Percentiles rank a stretch among this genome's conserved stretches.
Conservation (phyloP, 53 echinoderm and acorn worm genomes). For the Henricia sp. region DNA sequence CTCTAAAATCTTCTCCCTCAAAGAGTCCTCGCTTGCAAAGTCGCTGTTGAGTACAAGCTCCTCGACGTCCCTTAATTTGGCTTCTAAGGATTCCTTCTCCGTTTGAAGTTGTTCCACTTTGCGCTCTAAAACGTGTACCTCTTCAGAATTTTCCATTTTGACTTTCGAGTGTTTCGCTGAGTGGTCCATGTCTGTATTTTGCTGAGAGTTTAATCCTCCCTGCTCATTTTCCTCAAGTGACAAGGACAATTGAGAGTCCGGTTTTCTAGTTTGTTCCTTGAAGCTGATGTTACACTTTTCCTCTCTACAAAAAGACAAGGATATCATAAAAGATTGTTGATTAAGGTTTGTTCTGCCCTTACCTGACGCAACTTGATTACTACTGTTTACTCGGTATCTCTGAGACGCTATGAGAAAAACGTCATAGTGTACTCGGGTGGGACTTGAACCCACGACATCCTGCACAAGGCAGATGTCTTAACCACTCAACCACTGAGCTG, state of each 20-base stretch:
- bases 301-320: neutral
- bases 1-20: conserved; percentile 74
- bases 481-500: too few species aligned
- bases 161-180: conserved; percentile 14
- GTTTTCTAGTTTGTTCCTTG: conserved; percentile 56
- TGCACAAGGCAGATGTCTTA: too few species aligned
- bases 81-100: conserved; percentile 70
- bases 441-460: too few species aligned
- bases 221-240: neutral
- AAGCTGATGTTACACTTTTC: conserved; percentile 16
- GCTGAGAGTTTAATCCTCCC: neutral
- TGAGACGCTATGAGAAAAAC: too few species aligned
- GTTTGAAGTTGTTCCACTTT: conserved; percentile 57
- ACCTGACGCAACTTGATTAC: too few species aligned
- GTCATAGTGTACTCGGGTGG: too few species aligned
- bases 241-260: neutral
- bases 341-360: too few species aligned
- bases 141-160: conserved; percentile 39
- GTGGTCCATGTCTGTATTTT: neutral
- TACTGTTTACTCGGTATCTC: too few species aligned
- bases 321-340: too few species aligned
- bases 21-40: conserved; percentile 76
- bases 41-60: conserved; percentile 84
- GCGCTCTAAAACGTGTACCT: conserved; percentile 28
- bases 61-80: conserved; percentile 72